These are phyloP conservation scores for Laticauda laticaudata DNA, from an alignment of 2,113 vertebrate genomes.

Conservation along the genomic window DNA sequence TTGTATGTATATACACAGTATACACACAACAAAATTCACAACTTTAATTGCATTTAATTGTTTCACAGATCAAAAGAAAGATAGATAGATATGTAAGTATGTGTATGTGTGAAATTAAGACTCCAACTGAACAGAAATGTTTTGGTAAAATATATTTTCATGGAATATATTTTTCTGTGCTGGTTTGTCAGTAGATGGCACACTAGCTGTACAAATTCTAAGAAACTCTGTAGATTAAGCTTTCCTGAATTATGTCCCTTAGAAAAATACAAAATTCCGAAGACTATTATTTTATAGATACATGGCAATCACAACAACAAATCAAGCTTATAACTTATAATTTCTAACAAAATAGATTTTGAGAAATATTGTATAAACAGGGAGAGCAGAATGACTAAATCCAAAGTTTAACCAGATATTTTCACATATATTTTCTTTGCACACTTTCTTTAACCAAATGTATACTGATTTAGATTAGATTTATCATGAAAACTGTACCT, in stretches of 20 bases:
- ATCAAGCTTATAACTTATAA: neutral
- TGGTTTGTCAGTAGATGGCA: constrained; percentile 68
- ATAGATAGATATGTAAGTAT: neutral
- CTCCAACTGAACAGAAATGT: neutral
- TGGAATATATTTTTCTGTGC: neutral
- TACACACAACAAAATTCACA: no score
- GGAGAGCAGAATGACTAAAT: neutral
- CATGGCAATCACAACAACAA: neutral
- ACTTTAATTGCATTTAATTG: neutral
- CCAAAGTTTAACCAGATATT: fast-evolving
- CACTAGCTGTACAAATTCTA: constrained; percentile 36
- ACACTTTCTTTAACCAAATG: fast-evolving
- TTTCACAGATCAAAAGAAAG: neutral
- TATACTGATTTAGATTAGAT: neutral
- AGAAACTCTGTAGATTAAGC: neutral
- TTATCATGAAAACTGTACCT: neutral
- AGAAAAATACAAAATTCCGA: neutral
- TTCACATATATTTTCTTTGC: fast-evolving
- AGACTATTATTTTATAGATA: neutral
- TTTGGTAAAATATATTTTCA: fast-evolving
- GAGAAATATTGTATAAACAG: neutral
- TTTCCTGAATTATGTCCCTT: neutral
- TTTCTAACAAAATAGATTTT: neutral
- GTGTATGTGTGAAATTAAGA: fast-evolving
- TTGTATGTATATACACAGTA: no score